phyloP scores from a whole-genome alignment of 2,113 vertebrate genomes.

The Butorides virescens region DNA sequence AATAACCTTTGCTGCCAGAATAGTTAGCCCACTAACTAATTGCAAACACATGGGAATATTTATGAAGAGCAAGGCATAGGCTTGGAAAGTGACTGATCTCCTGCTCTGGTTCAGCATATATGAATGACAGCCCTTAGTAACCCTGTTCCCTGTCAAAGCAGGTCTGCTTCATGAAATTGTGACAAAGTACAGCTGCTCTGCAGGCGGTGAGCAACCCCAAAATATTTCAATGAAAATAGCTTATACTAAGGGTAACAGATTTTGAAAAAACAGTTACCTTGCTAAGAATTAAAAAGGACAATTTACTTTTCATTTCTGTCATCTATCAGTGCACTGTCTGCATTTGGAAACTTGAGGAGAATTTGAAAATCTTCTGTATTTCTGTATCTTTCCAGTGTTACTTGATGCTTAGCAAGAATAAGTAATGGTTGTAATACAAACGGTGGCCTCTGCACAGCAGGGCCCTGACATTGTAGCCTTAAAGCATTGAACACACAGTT shows the following conservation, averaged over 20 bases:
- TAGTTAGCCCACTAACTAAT: constrained; percentile 44
- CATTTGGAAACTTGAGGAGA: neutral
- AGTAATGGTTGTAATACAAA: neutral
- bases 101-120: constrained; percentile 17
- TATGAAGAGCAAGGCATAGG: constrained; percentile 21
- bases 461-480: neutral
- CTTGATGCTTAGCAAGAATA: neutral
- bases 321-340: neutral
- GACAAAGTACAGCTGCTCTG: constrained; percentile 41
- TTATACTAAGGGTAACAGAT: neutral
- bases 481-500: neutral
- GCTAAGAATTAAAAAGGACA: neutral
- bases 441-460: neutral
- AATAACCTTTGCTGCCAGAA: constrained; percentile 44
- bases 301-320: neutral
- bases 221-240: neutral
- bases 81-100: constrained; percentile 37
- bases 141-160: constrained; percentile 45
- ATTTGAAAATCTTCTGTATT: neutral
- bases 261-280: neutral
- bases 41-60: constrained; percentile 67
- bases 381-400: neutral
- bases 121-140: constrained; percentile 37
- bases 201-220: neutral
- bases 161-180: constrained; percentile 23